Conservation (phyloP, 2,797 vertebrate genomes). For the Morelia viridis region DNA sequence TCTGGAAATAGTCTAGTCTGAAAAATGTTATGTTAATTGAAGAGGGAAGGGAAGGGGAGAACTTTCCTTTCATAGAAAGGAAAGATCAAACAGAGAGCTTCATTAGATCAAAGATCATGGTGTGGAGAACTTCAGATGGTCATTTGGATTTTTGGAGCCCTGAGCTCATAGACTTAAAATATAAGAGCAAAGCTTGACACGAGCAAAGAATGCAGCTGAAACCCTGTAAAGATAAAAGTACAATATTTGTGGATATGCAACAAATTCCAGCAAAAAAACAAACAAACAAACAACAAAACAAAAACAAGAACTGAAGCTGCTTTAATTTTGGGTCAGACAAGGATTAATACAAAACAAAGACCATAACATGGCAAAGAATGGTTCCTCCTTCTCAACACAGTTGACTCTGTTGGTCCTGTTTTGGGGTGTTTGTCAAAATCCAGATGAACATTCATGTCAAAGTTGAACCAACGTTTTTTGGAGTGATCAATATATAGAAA, state of each 20-base stretch:
- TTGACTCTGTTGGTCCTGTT: not conserved
- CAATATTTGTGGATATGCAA: conserved; percentile 2
- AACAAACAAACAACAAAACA: no score
- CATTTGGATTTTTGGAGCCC: not conserved
- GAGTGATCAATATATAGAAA: not conserved
- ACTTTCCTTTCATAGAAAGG: not conserved
- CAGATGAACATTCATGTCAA: not conserved
- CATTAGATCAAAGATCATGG: not conserved
- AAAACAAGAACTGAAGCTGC: no score
- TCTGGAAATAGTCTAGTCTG: no score
- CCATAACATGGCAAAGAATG: not conserved
- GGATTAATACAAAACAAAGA: no score
- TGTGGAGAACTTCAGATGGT: not conserved
- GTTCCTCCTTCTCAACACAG: not conserved
- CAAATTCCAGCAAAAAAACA: conserved; percentile 6
- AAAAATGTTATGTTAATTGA: not conserved
- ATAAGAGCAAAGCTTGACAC: not conserved
- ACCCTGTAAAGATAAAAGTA: not conserved
- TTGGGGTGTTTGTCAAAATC: conserved; percentile 7
- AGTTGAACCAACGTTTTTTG: not conserved
- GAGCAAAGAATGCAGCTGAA: not conserved
- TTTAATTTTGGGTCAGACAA: no score
- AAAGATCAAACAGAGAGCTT: not conserved
- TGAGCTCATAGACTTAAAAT: not conserved
- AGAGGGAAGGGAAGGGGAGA: not conserved